phyloP scores from a whole-genome alignment of 2,888 invertebrate genomes.

The Amaurobius ferox region DNA sequence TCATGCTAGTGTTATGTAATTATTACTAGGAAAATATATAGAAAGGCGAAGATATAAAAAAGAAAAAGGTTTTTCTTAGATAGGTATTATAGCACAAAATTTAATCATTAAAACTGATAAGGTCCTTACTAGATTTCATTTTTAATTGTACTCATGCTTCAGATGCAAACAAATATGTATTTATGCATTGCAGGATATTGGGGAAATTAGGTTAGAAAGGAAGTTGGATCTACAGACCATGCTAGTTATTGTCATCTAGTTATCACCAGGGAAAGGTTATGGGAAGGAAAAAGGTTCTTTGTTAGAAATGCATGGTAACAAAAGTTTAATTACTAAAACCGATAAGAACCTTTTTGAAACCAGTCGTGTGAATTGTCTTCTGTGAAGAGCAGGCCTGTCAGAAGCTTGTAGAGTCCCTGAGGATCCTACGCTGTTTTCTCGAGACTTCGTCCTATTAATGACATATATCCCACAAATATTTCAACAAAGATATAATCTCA shows the following conservation, averaged over 20 bases:
- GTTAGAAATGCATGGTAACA: background rate
- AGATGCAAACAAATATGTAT: no score
- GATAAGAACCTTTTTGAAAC: constrained; percentile 40
- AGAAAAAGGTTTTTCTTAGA: no score
- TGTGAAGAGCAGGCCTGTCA: constrained; percentile 35
- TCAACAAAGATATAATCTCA: background rate
- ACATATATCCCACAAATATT: background rate
- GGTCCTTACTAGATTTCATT: no score
- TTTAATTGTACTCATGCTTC: no score
- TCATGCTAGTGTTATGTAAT: no score
- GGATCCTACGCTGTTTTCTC: constrained; percentile 37
- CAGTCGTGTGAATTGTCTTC: constrained; percentile 57
- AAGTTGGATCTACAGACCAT: no score
- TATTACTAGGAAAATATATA: no score
- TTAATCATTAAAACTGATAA: no score
- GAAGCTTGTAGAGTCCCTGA: constrained; percentile 22
- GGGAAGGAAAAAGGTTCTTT: background rate
- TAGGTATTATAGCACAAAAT: no score
- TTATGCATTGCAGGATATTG: no score
- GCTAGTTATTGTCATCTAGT: background rate
- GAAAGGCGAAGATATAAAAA: no score
- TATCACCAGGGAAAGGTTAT: background rate
- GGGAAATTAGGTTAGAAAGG: no score
- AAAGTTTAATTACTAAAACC: background rate
- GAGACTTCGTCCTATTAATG: constrained; percentile 35